Base-by-base conservation (phyloP, 2,113 vertebrate genomes). In the Hymenochirus boettgeri region DNA sequence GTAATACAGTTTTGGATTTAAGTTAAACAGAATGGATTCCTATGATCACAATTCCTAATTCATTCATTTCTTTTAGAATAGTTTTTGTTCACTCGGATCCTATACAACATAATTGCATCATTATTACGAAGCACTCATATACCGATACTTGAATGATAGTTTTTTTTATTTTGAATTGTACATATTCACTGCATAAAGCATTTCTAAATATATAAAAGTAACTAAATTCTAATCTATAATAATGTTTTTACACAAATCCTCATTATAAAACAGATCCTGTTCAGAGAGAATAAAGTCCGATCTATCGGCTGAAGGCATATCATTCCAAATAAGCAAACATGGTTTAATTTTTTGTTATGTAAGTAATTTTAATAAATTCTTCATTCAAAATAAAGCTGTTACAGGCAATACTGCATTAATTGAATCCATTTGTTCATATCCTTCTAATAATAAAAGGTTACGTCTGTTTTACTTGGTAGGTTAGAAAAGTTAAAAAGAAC, bases 371-470 rank as follows among this genome's bases (percentile, higher is more conserved):
- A 53, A 66, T 60, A 69, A 69, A 33, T 42, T 10, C 50, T 51
- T 29, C 47, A 52, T 59, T 60, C 59, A 53, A 69, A 60, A 53
- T 42, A 53, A 69, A 60, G 57, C 56, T 52, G 48, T 69, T 60
- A 53, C 46, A 53, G 65, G 65, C 42, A 53, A 53, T 52, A 47
- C 65, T 60, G 56, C 33, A 42, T 60, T 69, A 69, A 31, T 60
- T 31, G 60, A 69, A 45, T 48, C 33, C n/a, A 57, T 22, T 27
- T 48, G 59, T 57, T 51, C 19, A 60, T 53, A 57, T 60, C 39
- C 55, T 51, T 60, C 56, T 69, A 53, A 69, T 69, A 69, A 69
- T 69, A 60, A 69, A 69, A 69, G 65, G 65, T 69, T 60, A 69
- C 52, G 59, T 69, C 65, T 60, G 60, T 69, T 60, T 69, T 60